Percentiles rank a stretch among this genome's conserved stretches.
These are phyloP conservation scores for Pristionchus pacificus DNA, from an alignment of 1,140 invertebrate species.

Conservation along the genomic window DNA sequence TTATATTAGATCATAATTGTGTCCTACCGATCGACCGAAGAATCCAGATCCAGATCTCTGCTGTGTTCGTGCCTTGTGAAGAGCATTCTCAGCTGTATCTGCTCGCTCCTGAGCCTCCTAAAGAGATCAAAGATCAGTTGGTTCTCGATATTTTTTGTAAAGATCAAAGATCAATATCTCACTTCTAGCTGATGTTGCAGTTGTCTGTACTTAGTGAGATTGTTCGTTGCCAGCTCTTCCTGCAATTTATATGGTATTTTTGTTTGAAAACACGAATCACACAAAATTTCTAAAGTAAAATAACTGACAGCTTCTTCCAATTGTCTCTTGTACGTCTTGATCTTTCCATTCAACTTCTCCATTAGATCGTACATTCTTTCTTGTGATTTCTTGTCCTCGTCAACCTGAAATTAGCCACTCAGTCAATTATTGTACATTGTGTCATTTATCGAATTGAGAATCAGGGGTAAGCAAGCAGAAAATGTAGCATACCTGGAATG, in stretches of 20 bases:
- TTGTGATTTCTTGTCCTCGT: conserved; percentile 57
- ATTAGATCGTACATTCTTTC: conserved; percentile 75
- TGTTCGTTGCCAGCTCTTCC: conserved; percentile 94
- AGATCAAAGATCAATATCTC: too few species aligned
- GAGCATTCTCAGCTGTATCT: conserved; percentile 91
- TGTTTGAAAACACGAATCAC: neutral
- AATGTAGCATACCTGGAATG: conserved; percentile 45
- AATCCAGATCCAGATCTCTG: conserved; percentile 67
- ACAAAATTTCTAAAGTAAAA: too few species aligned
- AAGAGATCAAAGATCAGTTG: neutral
- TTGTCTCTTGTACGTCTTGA: conserved; percentile 99
- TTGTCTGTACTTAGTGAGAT: conserved; percentile 98
- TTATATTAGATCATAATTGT: neutral
- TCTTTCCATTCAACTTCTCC: conserved; percentile 97
- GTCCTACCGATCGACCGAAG: conserved; percentile 17
- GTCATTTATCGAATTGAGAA: neutral
- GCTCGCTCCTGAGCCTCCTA: conserved; percentile 65
- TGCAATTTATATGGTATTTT: conserved; percentile 48
- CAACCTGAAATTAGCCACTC: conserved; percentile 64
- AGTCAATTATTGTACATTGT: neutral
- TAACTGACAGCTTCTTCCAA: conserved; percentile 83
- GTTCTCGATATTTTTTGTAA: too few species aligned
- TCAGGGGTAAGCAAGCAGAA: neutral
- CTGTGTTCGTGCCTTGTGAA: conserved; percentile 95
- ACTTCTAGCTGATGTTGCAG: conserved; percentile 95